phyloP scores from a whole-genome alignment of 1,140 invertebrate genomes.

The Trachelipus rathkii region DNA sequence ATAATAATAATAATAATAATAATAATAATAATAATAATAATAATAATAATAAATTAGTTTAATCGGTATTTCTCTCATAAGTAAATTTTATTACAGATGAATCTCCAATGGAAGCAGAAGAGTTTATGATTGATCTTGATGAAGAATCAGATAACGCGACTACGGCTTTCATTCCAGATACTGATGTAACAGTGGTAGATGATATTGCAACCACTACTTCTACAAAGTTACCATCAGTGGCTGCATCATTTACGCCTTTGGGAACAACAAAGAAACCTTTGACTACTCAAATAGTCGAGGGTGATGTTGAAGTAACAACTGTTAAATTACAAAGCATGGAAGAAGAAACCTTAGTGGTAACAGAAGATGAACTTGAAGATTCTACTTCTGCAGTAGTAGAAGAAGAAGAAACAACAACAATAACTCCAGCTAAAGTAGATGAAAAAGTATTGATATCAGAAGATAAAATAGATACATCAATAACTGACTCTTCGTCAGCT shows the following conservation, averaged over 20 bases:
- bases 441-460: background rate
- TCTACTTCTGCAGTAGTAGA: background rate
- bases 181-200: background rate
- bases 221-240: slow-evolving; percentile 6
- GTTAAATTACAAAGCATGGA: slow-evolving; percentile 12
- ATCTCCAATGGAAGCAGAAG: background rate
- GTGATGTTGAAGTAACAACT: background rate
- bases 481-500: background rate
- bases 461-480: slow-evolving; percentile 9
- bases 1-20: too few relatives aligned
- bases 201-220: background rate
- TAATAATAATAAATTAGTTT: too few relatives aligned
- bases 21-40: background rate
- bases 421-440: background rate
- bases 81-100: background rate
- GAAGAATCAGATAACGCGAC: slow-evolving; percentile 8
- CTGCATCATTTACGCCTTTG: background rate
- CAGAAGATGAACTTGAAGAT: too few relatives aligned
- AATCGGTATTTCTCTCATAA: background rate
- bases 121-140: background rate
- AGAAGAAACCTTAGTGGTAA: too few relatives aligned
- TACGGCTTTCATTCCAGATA: background rate
- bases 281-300: background rate
- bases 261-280: background rate
- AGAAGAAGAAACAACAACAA: background rate